Evolutionary conservation across 2,888 invertebrate genomes (phyloP).

Genomic region (Yponomeuta plumbellus): DNA sequence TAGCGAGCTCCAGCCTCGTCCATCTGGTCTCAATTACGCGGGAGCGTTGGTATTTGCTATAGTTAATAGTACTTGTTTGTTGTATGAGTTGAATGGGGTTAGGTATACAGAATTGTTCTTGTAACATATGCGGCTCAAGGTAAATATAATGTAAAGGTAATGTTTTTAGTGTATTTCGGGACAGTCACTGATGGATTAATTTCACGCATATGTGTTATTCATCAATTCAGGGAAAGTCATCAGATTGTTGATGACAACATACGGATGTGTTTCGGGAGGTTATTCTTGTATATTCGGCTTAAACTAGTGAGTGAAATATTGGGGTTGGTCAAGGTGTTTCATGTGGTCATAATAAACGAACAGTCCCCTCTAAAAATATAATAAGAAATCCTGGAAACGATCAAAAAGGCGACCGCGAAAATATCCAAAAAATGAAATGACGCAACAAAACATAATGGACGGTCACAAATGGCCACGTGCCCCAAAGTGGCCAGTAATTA

Average conservation of each 20-base stretch:
- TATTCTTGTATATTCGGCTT: no score
- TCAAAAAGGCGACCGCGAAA: not conserved
- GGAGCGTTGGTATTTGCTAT: not conserved
- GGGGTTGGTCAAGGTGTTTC: no score
- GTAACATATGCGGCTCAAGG: not conserved
- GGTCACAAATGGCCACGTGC: conserved; percentile 14
- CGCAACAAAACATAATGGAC: not conserved
- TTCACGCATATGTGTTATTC: no score
- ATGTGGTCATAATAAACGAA: no score
- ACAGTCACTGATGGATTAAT: no score
- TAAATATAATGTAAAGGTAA: no score
- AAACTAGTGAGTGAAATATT: no score
- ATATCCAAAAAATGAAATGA: conserved; percentile 1
- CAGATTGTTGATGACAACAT: no score
- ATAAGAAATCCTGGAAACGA: not conserved
- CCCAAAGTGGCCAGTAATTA: conserved; percentile 38
- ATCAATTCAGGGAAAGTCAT: no score
- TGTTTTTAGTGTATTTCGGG: no score
- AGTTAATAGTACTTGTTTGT: not conserved
- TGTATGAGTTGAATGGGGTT: not conserved
- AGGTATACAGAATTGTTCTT: not conserved
- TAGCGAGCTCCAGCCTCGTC: not conserved
- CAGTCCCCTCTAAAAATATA: not conserved
- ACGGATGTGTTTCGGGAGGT: no score
- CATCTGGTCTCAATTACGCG: not conserved